Base-by-base conservation (phyloP, 37 sponge, comb jelly and placozoan genomes). In the Ianthella basta region DNA sequence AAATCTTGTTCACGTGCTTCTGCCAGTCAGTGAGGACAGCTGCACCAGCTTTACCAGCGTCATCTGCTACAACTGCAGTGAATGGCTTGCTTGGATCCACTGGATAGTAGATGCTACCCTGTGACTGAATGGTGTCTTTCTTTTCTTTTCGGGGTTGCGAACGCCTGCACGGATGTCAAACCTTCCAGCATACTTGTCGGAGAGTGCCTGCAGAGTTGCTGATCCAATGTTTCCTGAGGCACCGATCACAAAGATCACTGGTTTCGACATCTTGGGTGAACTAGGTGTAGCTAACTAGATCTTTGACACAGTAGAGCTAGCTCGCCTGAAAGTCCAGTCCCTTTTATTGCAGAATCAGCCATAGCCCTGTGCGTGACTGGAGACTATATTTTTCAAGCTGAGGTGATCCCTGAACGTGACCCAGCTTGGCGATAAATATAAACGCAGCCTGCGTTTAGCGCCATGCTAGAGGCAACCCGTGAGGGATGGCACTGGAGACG, bases 111-210 rank as follows among this genome's bases (percentile, higher is more conserved):
- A 92, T 60, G 63, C 57, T 40, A 12, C 64, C 44, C n/a, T 82
- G 33, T 3, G 56, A 37, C 23, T 74, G 54, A 24, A 86, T 87
- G 23, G 68, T 50, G 60, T 15, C 44, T 16, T 70, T 53, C 32
- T 82, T 85, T n/a, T 85, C 83, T 88, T 91, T 37, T 85, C 89
- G 34, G 87, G 90, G 57, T 89, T 79, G 13, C 93, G 87, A 21
- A 74, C 82, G 1, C 89, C 93, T 67, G 89, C 92, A 0, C 83
- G 70, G 29, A 92, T 92, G 32, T 86, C 89, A 4, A 86, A 57
- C 30, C 77, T 89, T 74, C 83, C 86, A 15, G 83, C 79, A 60
- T 88, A 92, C 41, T 79, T 92, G 60, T 39, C 29, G 27, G 86
- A 60, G 16, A 92, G 80, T 18, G 83, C 80, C 20, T 63, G 27